Conservation (phyloP, 2,113 vertebrate species). For the Leucopsar rothschildi region DNA sequence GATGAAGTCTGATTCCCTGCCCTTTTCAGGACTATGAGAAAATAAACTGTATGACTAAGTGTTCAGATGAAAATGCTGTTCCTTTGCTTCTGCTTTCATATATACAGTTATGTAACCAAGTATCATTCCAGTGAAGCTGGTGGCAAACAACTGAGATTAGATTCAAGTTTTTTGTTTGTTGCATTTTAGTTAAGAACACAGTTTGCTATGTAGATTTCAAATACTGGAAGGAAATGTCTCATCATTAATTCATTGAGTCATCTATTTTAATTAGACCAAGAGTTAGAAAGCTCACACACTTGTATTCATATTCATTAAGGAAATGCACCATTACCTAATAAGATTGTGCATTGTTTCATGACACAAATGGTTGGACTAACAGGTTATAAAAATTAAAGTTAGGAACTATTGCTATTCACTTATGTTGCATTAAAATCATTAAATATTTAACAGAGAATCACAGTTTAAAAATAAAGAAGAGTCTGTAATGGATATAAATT, state of each 20-base stretch:
- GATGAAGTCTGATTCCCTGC: background rate
- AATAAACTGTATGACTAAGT: background rate
- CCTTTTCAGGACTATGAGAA: background rate
- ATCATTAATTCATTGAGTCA: conserved; percentile 29
- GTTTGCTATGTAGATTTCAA: background rate
- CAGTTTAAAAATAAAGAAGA: background rate
- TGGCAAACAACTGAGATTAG: background rate
- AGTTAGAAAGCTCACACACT: background rate
- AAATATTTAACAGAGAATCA: background rate
- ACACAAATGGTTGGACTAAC: background rate
- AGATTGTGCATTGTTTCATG: background rate
- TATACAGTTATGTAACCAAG: background rate
- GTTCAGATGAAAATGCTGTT: background rate
- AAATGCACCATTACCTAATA: background rate
- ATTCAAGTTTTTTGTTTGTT: background rate
- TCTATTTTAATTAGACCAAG: conserved; percentile 47
- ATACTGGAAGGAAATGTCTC: conserved; percentile 18
- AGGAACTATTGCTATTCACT: background rate
- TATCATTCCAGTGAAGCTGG: background rate
- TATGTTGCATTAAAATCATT: background rate
- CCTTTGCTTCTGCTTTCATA: background rate
- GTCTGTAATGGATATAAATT: background rate
- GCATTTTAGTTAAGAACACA: background rate
- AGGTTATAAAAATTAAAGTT: background rate
- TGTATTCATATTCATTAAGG: conserved; percentile 16